These are phyloP conservation scores for Dicyrtoma fusca DNA, from an alignment of 2,888 invertebrate species.

Conservation along the genomic window DNA sequence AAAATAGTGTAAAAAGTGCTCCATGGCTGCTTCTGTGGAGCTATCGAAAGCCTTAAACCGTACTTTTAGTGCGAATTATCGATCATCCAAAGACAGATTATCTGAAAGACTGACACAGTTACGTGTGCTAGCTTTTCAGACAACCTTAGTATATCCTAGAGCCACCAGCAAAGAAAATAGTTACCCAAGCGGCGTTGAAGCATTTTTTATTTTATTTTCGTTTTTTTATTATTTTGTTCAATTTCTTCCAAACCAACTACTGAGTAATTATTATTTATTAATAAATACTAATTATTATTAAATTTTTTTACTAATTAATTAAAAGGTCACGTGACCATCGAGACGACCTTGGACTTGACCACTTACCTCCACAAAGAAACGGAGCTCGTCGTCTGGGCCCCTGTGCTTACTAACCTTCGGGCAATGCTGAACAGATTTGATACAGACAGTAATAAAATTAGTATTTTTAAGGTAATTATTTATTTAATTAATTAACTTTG, in stretches of 20 bases:
- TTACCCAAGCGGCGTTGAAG: not conserved
- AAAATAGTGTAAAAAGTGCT: no score
- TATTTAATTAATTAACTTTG: not conserved
- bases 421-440: constrained; percentile 1
- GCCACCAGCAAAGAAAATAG: not conserved
- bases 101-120: not conserved
- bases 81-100: no score
- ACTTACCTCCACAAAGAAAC: constrained; percentile 22
- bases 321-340: constrained; percentile 14
- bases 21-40: no score
- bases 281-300: no score
- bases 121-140: not conserved
- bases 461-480: constrained; percentile 1
- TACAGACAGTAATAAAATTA: not conserved
- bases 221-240: no score
- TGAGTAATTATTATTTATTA: no score
- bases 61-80: no score
- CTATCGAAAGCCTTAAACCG: no score
- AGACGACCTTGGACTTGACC: constrained; percentile 22
- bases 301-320: no score
- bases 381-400: constrained; percentile 28
- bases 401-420: not conserved
- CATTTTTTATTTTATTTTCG: no score
- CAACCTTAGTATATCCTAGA: not conserved
- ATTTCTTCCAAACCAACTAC: no score